phyloP scores from a whole-genome alignment of 2,888 invertebrate species.

The Tridacna gigas region DNA sequence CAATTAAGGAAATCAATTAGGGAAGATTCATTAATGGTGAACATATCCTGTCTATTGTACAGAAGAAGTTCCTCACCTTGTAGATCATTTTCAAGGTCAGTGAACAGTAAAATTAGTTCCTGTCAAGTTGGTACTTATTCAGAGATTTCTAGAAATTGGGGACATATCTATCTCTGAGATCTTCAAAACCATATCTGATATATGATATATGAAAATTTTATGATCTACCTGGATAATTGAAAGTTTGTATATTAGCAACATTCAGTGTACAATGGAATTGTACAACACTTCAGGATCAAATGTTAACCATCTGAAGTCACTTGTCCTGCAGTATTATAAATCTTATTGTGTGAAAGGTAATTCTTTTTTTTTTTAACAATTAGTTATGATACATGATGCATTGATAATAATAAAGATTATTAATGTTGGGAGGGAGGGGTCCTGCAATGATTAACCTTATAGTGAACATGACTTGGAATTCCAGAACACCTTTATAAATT shows the following conservation, averaged over 20 bases:
- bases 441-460: too few species aligned
- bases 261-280: slow-evolving; percentile 31
- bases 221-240: not conserved
- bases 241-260: not conserved
- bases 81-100: slow-evolving; percentile 15
- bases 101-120: slow-evolving; percentile 30
- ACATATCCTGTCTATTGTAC: slow-evolving; percentile 31
- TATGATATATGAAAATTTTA: not conserved
- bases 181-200: not conserved
- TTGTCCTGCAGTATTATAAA: slow-evolving; percentile 45
- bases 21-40: slow-evolving; percentile 3
- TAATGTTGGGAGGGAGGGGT: too few species aligned
- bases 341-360: slow-evolving; percentile 38
- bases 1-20: slow-evolving; percentile 17
- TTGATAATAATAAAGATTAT: too few species aligned
- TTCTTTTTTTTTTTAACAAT: not conserved
- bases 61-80: slow-evolving; percentile 9
- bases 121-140: slow-evolving; percentile 20
- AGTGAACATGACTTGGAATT: too few species aligned
- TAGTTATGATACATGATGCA: not conserved
- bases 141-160: not conserved
- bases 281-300: slow-evolving; percentile 52
- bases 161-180: not conserved
- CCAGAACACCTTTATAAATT: too few species aligned
- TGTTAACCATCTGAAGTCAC: slow-evolving; percentile 49